These are phyloP conservation scores for Neelides sp. DNA, from an alignment of 1,140 invertebrate species.

Conservation along the genomic window DNA sequence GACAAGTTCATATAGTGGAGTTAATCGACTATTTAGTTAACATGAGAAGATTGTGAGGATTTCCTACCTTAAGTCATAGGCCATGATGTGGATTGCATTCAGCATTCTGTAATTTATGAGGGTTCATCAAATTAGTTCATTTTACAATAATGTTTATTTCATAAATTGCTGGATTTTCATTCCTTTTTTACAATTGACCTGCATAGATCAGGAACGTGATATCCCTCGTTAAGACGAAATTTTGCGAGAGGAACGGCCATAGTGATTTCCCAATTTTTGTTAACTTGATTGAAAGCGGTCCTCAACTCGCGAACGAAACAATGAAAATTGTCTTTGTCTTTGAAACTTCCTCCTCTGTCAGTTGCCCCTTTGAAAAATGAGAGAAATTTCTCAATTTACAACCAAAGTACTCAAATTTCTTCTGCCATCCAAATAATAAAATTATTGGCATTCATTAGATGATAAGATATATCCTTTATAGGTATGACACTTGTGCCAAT, in stretches of 20 bases:
- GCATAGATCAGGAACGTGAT: constrained; percentile 37
- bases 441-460: no score
- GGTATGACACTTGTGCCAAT: no score
- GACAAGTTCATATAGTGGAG: not conserved
- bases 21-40: no score
- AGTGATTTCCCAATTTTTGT: constrained; percentile 35
- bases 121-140: no score
- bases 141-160: no score
- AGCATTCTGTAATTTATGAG: constrained; percentile 31
- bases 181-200: constrained; percentile 26
- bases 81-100: constrained; percentile 37
- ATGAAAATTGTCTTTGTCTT: constrained; percentile 35
- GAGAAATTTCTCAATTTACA: no score
- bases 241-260: constrained; percentile 37
- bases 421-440: no score
- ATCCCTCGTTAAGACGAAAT: constrained; percentile 36
- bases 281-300: constrained; percentile 33
- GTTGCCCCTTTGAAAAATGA: constrained; percentile 30
- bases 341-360: constrained; percentile 34
- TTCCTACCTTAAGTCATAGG: constrained; percentile 41
- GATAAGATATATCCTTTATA: no score
- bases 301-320: constrained; percentile 36
- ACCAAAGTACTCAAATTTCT: no score
- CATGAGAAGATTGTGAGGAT: no score
- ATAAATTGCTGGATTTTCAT: no score